These are phyloP conservation scores for Apamea crenata DNA, from an alignment of 2,888 invertebrate species.

Conservation along the genomic window DNA sequence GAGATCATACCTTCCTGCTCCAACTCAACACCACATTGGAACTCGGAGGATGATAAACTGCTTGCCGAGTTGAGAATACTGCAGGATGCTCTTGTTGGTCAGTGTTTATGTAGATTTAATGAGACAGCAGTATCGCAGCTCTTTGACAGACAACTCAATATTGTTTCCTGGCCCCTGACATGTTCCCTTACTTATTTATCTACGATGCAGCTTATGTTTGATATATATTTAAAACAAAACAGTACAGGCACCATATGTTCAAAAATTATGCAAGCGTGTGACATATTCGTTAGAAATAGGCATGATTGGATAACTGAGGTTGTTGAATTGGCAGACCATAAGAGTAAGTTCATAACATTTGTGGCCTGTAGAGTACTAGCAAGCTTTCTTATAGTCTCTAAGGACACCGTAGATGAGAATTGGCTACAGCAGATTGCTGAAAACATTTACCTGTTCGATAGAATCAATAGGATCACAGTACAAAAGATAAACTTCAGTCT, in stretches of 20 bases:
- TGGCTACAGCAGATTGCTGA: conserved; percentile 95
- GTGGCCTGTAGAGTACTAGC: conserved; percentile 95
- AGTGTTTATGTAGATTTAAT: conserved; percentile 94
- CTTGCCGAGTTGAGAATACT: conserved; percentile 90
- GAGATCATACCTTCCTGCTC: conserved; percentile 87
- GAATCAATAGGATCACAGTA: conserved; percentile 92
- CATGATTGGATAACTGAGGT: conserved; percentile 96
- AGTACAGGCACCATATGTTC: conserved; percentile 95
- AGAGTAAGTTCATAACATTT: conserved; percentile 95
- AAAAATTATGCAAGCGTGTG: conserved; percentile 94
- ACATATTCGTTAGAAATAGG: conserved; percentile 94
- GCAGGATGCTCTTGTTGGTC: conserved; percentile 92
- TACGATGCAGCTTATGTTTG: conserved; percentile 95
- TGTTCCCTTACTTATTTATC: conserved; percentile 94
- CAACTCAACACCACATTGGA: conserved; percentile 80
- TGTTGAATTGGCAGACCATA: conserved; percentile 94
- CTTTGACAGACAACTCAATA: conserved; percentile 91
- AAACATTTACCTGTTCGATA: conserved; percentile 92
- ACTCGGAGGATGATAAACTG: conserved; percentile 82
- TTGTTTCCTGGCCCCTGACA: conserved; percentile 87
- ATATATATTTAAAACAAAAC: conserved; percentile 96
- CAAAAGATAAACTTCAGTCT: conserved; percentile 95
- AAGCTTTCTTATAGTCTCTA: conserved; percentile 95
- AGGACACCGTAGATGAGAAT: conserved; percentile 94
- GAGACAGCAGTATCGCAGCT: conserved; percentile 93